phyloP scores from a whole-genome alignment of 2,888 invertebrate genomes.

The Drosophila borborema region DNA sequence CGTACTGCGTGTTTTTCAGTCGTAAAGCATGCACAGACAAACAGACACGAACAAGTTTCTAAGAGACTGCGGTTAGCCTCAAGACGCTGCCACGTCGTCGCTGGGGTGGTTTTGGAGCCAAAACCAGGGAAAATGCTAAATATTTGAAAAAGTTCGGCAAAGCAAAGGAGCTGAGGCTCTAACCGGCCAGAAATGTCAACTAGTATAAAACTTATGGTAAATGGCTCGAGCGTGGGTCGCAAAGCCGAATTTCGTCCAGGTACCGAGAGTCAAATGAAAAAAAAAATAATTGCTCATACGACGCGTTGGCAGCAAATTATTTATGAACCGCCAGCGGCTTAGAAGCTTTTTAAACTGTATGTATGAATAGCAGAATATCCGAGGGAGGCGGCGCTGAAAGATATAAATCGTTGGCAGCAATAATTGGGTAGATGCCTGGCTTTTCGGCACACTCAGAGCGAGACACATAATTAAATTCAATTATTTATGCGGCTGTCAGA shows the following conservation, averaged over 20 bases:
- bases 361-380: slow-evolving; percentile 14
- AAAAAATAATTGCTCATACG: slow-evolving; percentile 51
- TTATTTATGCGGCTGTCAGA: slow-evolving; percentile 61
- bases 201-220: slow-evolving; percentile 47
- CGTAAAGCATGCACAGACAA: slow-evolving; percentile 51
- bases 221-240: slow-evolving; percentile 44
- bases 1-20: slow-evolving; percentile 50
- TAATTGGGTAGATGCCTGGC: slow-evolving; percentile 31
- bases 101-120: slow-evolving; percentile 35
- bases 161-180: slow-evolving; percentile 33
- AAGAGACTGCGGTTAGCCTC: slow-evolving; percentile 60
- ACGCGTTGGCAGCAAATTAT: slow-evolving; percentile 51
- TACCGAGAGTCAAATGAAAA: slow-evolving; percentile 18
- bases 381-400: slow-evolving; percentile 3
- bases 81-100: slow-evolving; percentile 58
- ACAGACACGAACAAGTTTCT: slow-evolving; percentile 47
- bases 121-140: slow-evolving; percentile 66
- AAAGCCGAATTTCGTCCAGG: slow-evolving; percentile 36
- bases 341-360: slow-evolving; percentile 39
- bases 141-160: slow-evolving; percentile 75
- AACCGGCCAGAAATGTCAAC: slow-evolving; percentile 58
- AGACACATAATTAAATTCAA: slow-evolving; percentile 76
- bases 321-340: slow-evolving; percentile 55
- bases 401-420: slow-evolving; percentile 41
- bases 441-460: slow-evolving; percentile 34